These are phyloP conservation scores for Catharus minimus DNA, from an alignment of 2,113 vertebrate genomes.

Conservation along the genomic window DNA sequence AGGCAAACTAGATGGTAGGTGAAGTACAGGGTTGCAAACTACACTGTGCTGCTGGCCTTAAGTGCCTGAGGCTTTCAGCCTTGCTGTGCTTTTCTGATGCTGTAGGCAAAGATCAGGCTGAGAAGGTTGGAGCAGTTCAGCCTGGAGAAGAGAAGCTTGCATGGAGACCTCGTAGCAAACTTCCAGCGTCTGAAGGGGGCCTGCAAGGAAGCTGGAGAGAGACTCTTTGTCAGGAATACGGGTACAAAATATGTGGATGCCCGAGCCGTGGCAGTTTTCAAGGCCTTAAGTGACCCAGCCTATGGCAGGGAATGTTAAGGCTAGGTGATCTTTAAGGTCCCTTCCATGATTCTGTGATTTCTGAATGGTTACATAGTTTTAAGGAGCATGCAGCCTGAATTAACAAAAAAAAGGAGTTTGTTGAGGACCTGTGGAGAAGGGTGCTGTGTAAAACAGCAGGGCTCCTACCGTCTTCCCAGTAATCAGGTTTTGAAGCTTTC, in stretches of 20 bases:
- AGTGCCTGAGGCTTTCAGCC: not conserved
- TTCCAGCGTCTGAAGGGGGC: not conserved
- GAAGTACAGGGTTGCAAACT: not conserved
- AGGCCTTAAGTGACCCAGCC: not conserved
- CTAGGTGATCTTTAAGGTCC: not conserved
- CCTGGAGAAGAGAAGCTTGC: not conserved
- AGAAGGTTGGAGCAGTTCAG: not conserved
- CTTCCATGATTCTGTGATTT: not conserved
- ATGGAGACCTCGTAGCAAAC: not conserved
- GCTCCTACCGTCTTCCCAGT: not conserved
- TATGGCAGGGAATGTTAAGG: not conserved
- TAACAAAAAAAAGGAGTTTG: not conserved
- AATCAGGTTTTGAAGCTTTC: not conserved
- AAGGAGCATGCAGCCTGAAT: not conserved
- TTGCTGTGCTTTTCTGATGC: not conserved
- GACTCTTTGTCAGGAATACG: not conserved
- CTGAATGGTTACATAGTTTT: not conserved
- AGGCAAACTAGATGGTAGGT: not conserved
- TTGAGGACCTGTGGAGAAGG: not conserved
- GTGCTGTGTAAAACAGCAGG: not conserved
- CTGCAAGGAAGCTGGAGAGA: not conserved
- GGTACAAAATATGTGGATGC: not conserved
- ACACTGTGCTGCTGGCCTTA: rapidly evolving
- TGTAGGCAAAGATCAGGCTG: not conserved
- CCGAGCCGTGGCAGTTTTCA: not conserved